Conservation (phyloP, 2,888 invertebrate species). For the Hyposoter dolosus region DNA sequence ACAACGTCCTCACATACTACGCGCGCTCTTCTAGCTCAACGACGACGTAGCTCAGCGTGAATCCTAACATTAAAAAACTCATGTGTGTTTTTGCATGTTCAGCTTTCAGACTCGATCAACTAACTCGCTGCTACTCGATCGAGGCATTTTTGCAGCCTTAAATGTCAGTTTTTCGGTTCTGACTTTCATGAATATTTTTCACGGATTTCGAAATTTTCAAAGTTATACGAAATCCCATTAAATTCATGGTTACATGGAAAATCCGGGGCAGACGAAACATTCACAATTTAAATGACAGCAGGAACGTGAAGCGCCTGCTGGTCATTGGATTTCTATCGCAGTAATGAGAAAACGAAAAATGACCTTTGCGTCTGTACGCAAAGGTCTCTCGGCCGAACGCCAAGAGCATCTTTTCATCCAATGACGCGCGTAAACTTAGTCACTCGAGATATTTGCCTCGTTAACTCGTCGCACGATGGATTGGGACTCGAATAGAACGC, state of each 20-base stretch:
- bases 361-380: conserved; percentile 11
- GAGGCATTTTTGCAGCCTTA: not conserved
- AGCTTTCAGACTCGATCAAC: conserved; percentile 26
- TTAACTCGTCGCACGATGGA: conserved; percentile 6
- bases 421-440: conserved; percentile 22
- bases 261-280: no score
- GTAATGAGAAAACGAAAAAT: conserved; percentile 30
- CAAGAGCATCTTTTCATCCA: conserved; percentile 16
- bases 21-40: conserved; percentile 48
- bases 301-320: not conserved
- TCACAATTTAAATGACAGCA: not conserved
- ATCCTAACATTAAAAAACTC: not conserved
- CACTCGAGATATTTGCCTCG: conserved; percentile 9
- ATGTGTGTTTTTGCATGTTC: not conserved
- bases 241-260: not conserved
- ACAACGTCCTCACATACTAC: conserved; percentile 59
- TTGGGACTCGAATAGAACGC: conserved; percentile 30
- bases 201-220: not conserved
- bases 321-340: not conserved
- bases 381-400: conserved; percentile 32
- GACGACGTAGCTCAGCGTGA: conserved; percentile 23
- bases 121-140: not conserved
- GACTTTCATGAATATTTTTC: not conserved
- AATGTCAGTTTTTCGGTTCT: not conserved
- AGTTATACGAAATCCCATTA: not conserved